These are phyloP conservation scores for Melanotaenia duboulayi DNA, from an alignment of 2,113 vertebrate species.

Conservation along the genomic window DNA sequence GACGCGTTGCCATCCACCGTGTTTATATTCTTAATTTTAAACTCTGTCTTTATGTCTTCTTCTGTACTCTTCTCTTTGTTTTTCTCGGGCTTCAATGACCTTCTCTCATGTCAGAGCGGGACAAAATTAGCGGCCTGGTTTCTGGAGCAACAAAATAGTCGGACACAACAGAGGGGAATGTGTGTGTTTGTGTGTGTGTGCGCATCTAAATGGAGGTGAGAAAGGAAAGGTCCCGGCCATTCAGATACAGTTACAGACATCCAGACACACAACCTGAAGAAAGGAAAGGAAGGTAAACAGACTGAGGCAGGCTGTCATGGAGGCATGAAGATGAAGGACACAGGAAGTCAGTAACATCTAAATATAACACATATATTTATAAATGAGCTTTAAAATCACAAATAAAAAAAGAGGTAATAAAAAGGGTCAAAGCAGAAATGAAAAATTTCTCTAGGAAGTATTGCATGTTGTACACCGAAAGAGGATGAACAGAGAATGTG, in stretches of 20 bases:
- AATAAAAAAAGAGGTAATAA: not conserved
- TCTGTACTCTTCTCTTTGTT: slow-evolving; percentile 64
- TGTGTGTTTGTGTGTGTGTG: slow-evolving; percentile 38
- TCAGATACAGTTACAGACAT: slow-evolving; percentile 57
- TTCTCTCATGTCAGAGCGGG: slow-evolving; percentile 79
- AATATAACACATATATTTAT: not conserved
- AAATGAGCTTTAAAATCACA: not conserved
- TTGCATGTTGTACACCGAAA: slow-evolving; percentile 32
- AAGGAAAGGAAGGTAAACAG: slow-evolving; percentile 43
- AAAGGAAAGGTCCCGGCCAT: slow-evolving; percentile 42
- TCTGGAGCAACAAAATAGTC: slow-evolving; percentile 81
- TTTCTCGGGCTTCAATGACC: slow-evolving; percentile 76
- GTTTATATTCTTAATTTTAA: slow-evolving; percentile 23
- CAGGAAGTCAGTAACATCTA: not conserved
- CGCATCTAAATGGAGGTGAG: slow-evolving; percentile 22
- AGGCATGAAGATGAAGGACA: slow-evolving; percentile 32
- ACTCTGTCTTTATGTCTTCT: slow-evolving; percentile 26
- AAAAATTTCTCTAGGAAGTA: slow-evolving; percentile 45
- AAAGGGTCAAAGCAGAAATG: too few relatives aligned
- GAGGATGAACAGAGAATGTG: slow-evolving; percentile 63
- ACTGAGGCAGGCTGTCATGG: slow-evolving; percentile 7
- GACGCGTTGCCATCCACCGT: slow-evolving; percentile 4
- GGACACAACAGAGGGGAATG: slow-evolving; percentile 72
- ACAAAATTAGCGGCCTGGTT: slow-evolving; percentile 80
- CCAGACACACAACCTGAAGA: slow-evolving; percentile 44